These are phyloP conservation scores for Nemotelus pantherinus DNA, from an alignment of 2,888 invertebrate genomes.

Conservation along the genomic window DNA sequence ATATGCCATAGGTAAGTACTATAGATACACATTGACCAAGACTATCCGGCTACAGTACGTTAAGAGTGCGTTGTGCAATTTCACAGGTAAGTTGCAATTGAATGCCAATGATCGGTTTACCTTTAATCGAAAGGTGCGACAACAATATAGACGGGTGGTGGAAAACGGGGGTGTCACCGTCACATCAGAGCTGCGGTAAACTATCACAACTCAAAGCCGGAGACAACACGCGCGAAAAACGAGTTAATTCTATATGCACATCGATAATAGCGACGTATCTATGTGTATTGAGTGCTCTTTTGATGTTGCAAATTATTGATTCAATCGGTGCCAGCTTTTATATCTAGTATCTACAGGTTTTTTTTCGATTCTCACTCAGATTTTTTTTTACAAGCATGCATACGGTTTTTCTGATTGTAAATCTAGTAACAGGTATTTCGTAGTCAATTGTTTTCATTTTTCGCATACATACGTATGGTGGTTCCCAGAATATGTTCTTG, in stretches of 20 bases:
- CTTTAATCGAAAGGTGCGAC: not conserved
- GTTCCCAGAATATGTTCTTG: conserved; percentile 31
- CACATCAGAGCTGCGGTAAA: too few species aligned
- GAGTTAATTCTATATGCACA: conserved; percentile 27
- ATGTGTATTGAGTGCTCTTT: conserved; percentile 1
- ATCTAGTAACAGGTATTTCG: conserved; percentile 1
- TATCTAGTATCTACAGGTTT: conserved; percentile 12
- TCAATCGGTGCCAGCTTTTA: not conserved
- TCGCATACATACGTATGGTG: not conserved
- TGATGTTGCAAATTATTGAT: conserved; percentile 9
- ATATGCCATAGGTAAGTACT: not conserved
- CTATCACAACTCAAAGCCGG: too few species aligned
- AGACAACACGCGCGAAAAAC: not conserved
- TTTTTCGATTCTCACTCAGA: not conserved
- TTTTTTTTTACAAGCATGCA: conserved; percentile 24
- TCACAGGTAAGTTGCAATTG: conserved; percentile 41
- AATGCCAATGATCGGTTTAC: conserved; percentile 31
- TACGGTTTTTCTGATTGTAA: conserved; percentile 15
- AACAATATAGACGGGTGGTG: not conserved
- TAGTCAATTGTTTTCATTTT: conserved; percentile 1
- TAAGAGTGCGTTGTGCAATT: conserved; percentile 23
- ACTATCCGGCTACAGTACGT: not conserved
- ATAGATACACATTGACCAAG: not conserved
- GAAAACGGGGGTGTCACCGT: not conserved
- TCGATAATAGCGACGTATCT: not conserved